Evolutionary conservation across 1,140 invertebrate genomes (phyloP).

Genomic region (Coptotermes formosanus): DNA sequence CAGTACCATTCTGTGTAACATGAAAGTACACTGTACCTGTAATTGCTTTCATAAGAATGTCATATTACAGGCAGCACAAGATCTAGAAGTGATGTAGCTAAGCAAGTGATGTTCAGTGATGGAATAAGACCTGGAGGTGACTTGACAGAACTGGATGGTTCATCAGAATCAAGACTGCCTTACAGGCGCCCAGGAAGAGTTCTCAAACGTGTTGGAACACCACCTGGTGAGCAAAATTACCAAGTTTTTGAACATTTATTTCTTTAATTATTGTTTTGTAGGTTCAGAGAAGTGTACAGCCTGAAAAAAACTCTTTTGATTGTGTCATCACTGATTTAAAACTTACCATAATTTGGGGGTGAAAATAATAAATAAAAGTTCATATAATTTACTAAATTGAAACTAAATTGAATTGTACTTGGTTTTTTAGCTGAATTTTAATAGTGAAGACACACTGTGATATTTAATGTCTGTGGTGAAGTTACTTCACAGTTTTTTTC

Average conservation of each 20-base stretch:
- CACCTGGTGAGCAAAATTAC: constrained; percentile 40
- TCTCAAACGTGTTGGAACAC: constrained; percentile 45
- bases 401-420: too few relatives aligned
- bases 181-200: constrained; percentile 35
- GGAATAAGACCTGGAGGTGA: constrained; percentile 89
- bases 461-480: too few relatives aligned
- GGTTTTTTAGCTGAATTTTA: too few relatives aligned
- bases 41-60: not conserved
- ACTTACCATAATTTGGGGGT: too few relatives aligned
- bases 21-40: too few relatives aligned
- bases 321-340: too few relatives aligned
- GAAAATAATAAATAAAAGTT: too few relatives aligned
- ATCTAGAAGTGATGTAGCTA: constrained; percentile 56
- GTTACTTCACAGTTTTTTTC: too few relatives aligned
- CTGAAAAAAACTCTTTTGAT: too few relatives aligned
- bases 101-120: constrained; percentile 89
- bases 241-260: constrained; percentile 26
- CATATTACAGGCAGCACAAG: constrained; percentile 42
- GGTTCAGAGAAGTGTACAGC: not conserved
- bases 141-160: constrained; percentile 71
- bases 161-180: constrained; percentile 47
- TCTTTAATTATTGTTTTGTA: not conserved
- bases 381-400: too few relatives aligned
- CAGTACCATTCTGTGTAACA: too few relatives aligned
- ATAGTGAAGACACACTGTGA: too few relatives aligned